These are phyloP conservation scores for Scaptomyza graminum DNA, from an alignment of 1,140 invertebrate species.

Conservation along the genomic window DNA sequence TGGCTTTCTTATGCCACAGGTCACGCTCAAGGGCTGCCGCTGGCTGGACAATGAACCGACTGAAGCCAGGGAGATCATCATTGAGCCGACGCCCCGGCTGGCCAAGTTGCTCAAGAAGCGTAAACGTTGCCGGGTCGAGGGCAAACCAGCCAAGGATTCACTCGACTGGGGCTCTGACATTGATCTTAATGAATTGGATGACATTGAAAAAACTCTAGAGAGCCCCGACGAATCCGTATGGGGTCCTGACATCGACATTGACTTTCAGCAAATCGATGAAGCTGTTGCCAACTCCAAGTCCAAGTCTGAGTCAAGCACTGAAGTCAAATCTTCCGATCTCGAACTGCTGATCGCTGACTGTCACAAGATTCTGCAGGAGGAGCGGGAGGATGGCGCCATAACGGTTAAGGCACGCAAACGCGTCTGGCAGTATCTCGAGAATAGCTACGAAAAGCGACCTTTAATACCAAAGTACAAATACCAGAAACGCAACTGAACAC, in stretches of 20 bases:
- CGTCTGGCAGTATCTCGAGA: slow-evolving; percentile 39
- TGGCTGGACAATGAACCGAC: slow-evolving; percentile 42
- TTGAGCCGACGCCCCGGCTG: slow-evolving; percentile 34
- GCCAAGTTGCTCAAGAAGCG: slow-evolving; percentile 23
- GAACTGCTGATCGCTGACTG: slow-evolving; percentile 30
- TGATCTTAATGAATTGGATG: slow-evolving; percentile 31
- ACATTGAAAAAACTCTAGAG: neutral
- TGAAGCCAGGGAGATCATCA: slow-evolving; percentile 56
- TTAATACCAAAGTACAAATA: slow-evolving; percentile 49
- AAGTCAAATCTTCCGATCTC: slow-evolving; percentile 10
- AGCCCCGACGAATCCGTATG: slow-evolving; percentile 2
- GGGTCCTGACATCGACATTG: slow-evolving; percentile 41
- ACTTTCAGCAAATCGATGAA: slow-evolving; percentile 36
- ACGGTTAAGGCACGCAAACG: slow-evolving; percentile 36
- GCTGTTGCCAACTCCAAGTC: slow-evolving; percentile 10
- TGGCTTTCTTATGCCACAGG: slow-evolving; percentile 38
- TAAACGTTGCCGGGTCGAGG: neutral
- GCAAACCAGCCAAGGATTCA: neutral
- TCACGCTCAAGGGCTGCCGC: slow-evolving; percentile 38
- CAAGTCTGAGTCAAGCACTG: neutral
- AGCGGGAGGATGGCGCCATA: slow-evolving; percentile 27
- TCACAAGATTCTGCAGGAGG: slow-evolving; percentile 37
- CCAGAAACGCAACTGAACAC: neutral
- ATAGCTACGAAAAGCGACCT: slow-evolving; percentile 33
- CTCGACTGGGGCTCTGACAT: slow-evolving; percentile 38